phyloP scores from a whole-genome alignment of 92 coral and sea anemone species.

The Palythoa grandiflora region DNA sequence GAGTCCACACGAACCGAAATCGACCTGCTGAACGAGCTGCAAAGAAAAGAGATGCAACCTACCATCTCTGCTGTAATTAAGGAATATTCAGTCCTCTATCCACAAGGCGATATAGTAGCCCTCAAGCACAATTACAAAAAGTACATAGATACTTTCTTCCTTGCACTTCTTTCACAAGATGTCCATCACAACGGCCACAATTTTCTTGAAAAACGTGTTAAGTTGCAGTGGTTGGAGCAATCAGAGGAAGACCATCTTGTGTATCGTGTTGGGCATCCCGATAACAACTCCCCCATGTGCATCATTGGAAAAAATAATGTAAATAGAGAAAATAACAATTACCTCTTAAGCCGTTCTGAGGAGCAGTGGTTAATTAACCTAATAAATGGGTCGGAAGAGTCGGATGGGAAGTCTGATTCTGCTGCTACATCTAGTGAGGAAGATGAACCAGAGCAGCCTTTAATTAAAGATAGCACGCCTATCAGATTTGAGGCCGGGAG shows the following conservation, averaged over 20 bases:
- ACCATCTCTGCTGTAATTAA: background rate
- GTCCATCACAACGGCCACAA: background rate
- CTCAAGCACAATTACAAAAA: background rate
- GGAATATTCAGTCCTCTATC: background rate
- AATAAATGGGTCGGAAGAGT: background rate
- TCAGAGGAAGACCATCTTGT: background rate
- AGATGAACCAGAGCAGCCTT: no score
- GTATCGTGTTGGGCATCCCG: background rate
- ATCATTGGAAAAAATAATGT: background rate
- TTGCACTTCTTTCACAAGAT: no score
- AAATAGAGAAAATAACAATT: no score
- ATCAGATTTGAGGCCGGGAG: no score
- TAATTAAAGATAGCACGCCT: no score
- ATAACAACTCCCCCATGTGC: background rate
- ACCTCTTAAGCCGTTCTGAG: no score
- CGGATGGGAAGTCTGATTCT: background rate
- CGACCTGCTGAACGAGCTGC: background rate
- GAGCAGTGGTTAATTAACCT: no score
- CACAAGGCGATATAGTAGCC: background rate
- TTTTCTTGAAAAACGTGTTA: background rate
- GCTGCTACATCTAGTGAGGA: background rate
- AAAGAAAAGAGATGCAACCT: no score
- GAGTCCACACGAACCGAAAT: background rate
- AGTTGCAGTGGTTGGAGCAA: background rate
- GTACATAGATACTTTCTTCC: background rate